phyloP scores from a whole-genome alignment of 2,888 invertebrate genomes.

The Thecocarcelia acutangulata region DNA sequence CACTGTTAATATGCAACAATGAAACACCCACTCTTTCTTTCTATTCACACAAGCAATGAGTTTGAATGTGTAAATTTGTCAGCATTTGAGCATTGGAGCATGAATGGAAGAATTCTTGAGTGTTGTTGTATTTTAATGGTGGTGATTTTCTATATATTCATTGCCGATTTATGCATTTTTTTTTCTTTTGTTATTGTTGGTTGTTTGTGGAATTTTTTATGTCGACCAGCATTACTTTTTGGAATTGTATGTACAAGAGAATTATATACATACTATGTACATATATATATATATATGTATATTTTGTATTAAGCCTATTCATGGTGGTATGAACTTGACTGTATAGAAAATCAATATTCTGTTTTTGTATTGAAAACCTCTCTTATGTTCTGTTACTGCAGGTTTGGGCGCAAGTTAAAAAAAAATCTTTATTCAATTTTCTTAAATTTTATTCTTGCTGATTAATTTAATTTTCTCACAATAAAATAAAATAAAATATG shows the following conservation, averaged over 20 bases:
- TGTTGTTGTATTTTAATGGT: constrained; percentile 4
- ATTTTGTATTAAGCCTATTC: neutral
- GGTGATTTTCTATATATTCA: constrained; percentile 14
- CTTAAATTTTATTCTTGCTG: neutral
- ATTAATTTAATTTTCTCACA: no score
- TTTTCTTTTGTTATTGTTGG: neutral
- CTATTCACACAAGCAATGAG: neutral
- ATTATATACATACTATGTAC: no score
- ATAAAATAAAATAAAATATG: no score
- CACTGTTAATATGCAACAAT: neutral
- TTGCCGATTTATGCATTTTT: neutral
- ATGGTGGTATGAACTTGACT: constrained; percentile 41
- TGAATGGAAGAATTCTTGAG: constrained; percentile 19
- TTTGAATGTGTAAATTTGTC: constrained; percentile 5
- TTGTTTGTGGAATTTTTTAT: neutral
- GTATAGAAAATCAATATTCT: constrained; percentile 53
- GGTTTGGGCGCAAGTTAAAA: neutral
- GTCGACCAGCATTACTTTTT: neutral
- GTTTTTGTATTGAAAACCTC: constrained; percentile 8
- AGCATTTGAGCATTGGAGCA: neutral
- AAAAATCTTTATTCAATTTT: neutral
- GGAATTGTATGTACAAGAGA: neutral
- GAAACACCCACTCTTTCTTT: neutral
- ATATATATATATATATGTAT: neutral
- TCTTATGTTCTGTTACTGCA: neutral